Evolutionary conservation across 2,797 vertebrate genomes (phyloP).

Genomic region (Anas bernieri): DNA sequence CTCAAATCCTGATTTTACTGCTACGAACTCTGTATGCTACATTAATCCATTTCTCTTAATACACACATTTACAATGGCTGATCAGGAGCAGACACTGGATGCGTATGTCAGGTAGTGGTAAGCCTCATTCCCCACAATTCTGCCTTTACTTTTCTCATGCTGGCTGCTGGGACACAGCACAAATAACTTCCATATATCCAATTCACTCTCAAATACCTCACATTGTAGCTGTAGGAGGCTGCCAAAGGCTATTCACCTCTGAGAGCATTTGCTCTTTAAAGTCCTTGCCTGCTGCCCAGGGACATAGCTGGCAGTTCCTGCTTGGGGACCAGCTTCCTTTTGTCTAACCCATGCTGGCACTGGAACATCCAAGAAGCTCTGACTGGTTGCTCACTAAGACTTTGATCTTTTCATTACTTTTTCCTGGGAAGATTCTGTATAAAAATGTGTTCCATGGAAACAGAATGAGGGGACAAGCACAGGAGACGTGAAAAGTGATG

Average conservation of each 20-base stretch:
- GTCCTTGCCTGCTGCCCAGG: background rate
- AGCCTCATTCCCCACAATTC: background rate
- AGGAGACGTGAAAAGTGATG: background rate
- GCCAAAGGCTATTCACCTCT: background rate
- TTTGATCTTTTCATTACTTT: background rate
- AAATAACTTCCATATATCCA: background rate
- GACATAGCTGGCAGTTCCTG: background rate
- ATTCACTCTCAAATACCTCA: background rate
- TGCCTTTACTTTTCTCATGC: background rate
- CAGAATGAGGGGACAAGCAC: fast-evolving
- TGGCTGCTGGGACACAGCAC: background rate
- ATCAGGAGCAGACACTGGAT: background rate
- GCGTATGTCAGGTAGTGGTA: background rate
- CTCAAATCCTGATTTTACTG: background rate
- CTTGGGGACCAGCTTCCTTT: background rate
- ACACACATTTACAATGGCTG: background rate
- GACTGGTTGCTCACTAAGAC: background rate
- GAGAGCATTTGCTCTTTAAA: background rate
- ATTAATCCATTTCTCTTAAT: background rate
- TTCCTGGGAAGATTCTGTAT: background rate
- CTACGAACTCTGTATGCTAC: background rate
- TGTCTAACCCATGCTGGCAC: background rate
- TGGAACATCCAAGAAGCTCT: background rate
- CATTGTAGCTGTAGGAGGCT: background rate
- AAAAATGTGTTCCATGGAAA: background rate